Evolutionary conservation across 30 jellyfish, hydroid and myxozoan genomes (phyloP).

Genomic region (Aurelia coerulea): DNA sequence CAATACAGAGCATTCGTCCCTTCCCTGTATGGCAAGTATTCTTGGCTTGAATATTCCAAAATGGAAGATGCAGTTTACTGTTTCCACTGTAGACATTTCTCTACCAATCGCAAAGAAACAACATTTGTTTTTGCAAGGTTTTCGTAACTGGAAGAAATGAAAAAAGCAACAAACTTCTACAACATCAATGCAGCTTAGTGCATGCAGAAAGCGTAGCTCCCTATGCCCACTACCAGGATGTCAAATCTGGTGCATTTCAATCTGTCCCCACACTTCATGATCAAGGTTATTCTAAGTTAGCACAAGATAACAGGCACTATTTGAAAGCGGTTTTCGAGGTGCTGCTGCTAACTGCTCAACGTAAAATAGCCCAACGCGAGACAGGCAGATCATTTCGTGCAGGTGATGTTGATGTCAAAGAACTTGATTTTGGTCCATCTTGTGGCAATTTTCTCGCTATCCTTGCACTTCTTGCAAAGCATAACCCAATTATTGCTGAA

Average conservation of each 20-base stretch:
- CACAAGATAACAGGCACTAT: conserved; percentile 52
- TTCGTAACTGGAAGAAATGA: conserved; percentile 37
- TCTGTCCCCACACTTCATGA: conserved; percentile 43
- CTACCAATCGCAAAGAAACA: conserved; percentile 24
- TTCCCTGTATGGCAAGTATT: conserved; percentile 18
- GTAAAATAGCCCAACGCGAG: conserved; percentile 64
- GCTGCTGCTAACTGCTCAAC: conserved; percentile 59
- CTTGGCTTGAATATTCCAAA: conserved; percentile 45
- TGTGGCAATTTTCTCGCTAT: conserved; percentile 53
- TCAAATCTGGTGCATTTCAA: conserved; percentile 48
- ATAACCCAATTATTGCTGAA: conserved; percentile 19
- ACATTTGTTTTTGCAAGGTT: conserved; percentile 29
- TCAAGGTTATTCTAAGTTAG: conserved; percentile 33
- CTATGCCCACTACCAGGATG: conserved; percentile 40
- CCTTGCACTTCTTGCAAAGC: conserved; percentile 51
- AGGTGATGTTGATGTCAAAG: conserved; percentile 1
- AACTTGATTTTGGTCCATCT: conserved; percentile 25
- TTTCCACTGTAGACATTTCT: conserved; percentile 52
- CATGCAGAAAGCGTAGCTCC: conserved; percentile 55
- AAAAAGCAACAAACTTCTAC: conserved; percentile 38
- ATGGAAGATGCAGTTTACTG: conserved; percentile 44
- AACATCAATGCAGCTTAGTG: conserved; percentile 43
- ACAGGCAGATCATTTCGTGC: conserved; percentile 48
- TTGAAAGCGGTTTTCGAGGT: conserved; percentile 46
- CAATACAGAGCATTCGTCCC: conserved; percentile 12